Conservation (phyloP, 2,888 invertebrate species). For the Dione juno region DNA sequence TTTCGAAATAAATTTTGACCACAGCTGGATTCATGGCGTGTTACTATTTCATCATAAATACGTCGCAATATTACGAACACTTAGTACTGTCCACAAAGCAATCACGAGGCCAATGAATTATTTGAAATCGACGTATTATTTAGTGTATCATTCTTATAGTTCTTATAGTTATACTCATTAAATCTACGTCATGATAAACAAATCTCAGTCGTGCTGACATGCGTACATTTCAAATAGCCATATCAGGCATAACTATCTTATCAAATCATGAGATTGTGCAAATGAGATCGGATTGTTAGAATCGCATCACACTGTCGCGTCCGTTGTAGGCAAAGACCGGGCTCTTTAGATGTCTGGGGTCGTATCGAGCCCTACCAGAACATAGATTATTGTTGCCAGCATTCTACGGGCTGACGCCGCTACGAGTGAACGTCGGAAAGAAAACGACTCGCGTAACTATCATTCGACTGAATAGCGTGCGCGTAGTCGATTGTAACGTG, state of each 20-base stretch:
- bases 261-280: slow-evolving; percentile 76
- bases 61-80: slow-evolving; percentile 32
- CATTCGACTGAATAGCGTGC: slow-evolving; percentile 77
- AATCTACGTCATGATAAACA: slow-evolving; percentile 67
- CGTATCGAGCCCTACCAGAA: slow-evolving; percentile 63
- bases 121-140: slow-evolving; percentile 42
- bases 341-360: slow-evolving; percentile 64
- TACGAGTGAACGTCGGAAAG: slow-evolving; percentile 78
- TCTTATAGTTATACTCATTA: slow-evolving; percentile 35
- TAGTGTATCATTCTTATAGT: slow-evolving; percentile 28
- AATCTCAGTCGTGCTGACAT: slow-evolving; percentile 75
- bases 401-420: slow-evolving; percentile 73
- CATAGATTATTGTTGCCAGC: slow-evolving; percentile 69
- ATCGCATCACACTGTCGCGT: slow-evolving; percentile 53
- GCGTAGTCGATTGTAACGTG: slow-evolving; percentile 78
- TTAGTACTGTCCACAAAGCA: slow-evolving; percentile 31
- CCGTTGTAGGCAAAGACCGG: slow-evolving; percentile 57
- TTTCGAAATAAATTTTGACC: slow-evolving; percentile 37
- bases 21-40: slow-evolving; percentile 36
- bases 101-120: slow-evolving; percentile 45
- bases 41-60: slow-evolving; percentile 40
- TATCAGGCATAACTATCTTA: slow-evolving; percentile 65
- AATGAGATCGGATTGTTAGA: slow-evolving; percentile 75
- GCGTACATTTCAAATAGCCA: slow-evolving; percentile 65
- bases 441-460: slow-evolving; percentile 77